phyloP scores from a whole-genome alignment of 35 echinoderm and acorn worm genomes.

The Apostichopus japonicus region DNA sequence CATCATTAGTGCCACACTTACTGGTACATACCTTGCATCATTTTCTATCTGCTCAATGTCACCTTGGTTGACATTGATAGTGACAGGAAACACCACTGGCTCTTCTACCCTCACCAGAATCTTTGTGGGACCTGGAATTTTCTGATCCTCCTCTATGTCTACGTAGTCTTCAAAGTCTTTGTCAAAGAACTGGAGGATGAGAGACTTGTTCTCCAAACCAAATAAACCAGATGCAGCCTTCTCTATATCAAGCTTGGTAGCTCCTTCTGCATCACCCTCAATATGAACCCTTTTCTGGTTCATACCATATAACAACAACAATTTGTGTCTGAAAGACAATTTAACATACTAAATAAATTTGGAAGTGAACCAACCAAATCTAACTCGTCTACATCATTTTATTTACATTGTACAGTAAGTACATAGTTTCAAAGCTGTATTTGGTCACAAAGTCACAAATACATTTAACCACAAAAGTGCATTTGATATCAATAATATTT shows the following conservation, averaged over 20 bases:
- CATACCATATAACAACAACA: constrained; percentile 1
- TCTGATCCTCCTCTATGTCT: constrained; percentile 11
- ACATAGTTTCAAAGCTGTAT: not conserved
- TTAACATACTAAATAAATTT: not conserved
- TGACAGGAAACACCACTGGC: not conserved
- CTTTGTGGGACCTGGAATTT: not conserved
- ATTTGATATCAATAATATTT: not conserved
- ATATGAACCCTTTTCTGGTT: constrained; percentile 26
- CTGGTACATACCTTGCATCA: not conserved
- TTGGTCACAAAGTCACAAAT: not conserved
- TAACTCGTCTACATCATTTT: not conserved
- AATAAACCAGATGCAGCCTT: constrained; percentile 3
- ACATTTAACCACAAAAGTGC: not conserved
- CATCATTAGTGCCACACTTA: too few relatives aligned
- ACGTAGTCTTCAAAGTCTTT: constrained; percentile 35
- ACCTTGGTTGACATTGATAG: not conserved
- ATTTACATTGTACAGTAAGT: not conserved
- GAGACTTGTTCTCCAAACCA: constrained; percentile 1
- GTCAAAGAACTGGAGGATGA: constrained; percentile 30
- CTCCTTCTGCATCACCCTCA: not conserved
- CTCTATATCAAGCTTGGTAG: not conserved
- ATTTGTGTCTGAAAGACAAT: constrained; percentile 39
- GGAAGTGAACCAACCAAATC: not conserved
- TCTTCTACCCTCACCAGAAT: not conserved
- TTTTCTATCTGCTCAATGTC: not conserved